Base-by-base conservation (phyloP, 2,888 invertebrate species). In the Athrips mouffetella region DNA sequence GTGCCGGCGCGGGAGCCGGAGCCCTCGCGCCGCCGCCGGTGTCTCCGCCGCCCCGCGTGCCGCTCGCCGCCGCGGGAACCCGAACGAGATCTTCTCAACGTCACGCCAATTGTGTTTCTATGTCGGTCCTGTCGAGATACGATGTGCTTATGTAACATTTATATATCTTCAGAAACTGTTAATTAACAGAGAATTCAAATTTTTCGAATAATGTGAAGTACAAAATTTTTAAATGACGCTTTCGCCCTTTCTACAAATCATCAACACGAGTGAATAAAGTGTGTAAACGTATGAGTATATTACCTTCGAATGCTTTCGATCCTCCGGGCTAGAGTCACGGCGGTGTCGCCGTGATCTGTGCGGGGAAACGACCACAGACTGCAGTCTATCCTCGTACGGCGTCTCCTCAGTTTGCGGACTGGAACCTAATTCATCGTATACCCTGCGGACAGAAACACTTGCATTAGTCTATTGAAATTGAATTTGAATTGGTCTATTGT, bases 1-100 rank as follows among this genome's bases (percentile, higher is more conserved):
- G 96, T 96, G 41, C 96, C 96, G 2, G 96, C 95, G 49, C 96
- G 90, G 8, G 95, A 95, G 54, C 94, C 94, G 52, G 77, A 77
- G 47, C 75, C 75, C 10, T 88, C 89, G 15, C 89, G 89, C 31
- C 90, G 88, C 48, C 89, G 82, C 25, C 78, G 76, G 27, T 76
- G 73, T 30, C 78, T 89, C 33, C 90, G 82, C 59, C 90, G 66
- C 67, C 76, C 67, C 62, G 79, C 57, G 57, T 76, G 79, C 64
- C 69, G 51, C 66, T 76, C 83, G 47, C 69, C 67, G 53, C 69
- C 67, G 41, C 76, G 71, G 4, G 81, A 80, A 11, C 78, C 81
- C 3, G 77, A 80, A 7, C 83, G 65, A 6, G 81, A 77, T 3
- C 41, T 23, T 4, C 80, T 70, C 7, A 79, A 70, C 5, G 67